Evolutionary conservation across 2,888 invertebrate species (phyloP).

Genomic region (Caenorhabditis afra): DNA sequence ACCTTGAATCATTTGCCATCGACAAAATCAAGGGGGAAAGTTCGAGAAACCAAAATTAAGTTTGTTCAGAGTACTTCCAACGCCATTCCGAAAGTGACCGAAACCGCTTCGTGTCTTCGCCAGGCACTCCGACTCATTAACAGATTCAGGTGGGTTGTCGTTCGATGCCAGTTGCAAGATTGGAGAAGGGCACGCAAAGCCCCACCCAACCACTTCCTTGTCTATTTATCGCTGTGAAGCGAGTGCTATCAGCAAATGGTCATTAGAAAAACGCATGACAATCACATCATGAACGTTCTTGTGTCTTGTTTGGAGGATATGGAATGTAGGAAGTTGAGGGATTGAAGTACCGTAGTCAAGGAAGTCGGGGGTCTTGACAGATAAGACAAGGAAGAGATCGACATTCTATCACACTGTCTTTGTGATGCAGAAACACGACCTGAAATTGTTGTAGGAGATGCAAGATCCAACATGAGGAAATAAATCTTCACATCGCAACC

Average conservation of each 20-base stretch:
- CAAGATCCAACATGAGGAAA: conserved; percentile 22
- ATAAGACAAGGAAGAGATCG: conserved; percentile 16
- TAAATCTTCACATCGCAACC: conserved; percentile 20
- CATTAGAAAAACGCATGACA: not conserved
- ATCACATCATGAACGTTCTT: conserved; percentile 47
- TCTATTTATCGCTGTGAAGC: conserved; percentile 10
- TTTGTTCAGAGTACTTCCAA: conserved; percentile 48
- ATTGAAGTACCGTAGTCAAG: conserved; percentile 29
- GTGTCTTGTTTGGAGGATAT: conserved; percentile 17
- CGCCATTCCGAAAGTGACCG: conserved; percentile 24
- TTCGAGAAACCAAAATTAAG: not conserved
- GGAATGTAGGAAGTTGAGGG: no score
- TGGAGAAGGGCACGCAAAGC: conserved; percentile 4
- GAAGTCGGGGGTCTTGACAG: not conserved
- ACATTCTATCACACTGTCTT: not conserved
- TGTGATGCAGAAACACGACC: not conserved
- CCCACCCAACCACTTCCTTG: conserved; percentile 42
- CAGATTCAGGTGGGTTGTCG: conserved; percentile 38
- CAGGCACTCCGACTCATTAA: conserved; percentile 43
- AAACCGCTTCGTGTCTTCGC: conserved; percentile 45
- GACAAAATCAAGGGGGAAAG: not conserved
- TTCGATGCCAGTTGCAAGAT: conserved; percentile 6
- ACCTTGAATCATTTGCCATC: no score
- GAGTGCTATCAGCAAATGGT: conserved; percentile 18
- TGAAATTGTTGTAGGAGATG: conserved; percentile 33